These are phyloP conservation scores for Sarcophaga rosellei DNA, from an alignment of 2,888 invertebrate species.

Conservation along the genomic window DNA sequence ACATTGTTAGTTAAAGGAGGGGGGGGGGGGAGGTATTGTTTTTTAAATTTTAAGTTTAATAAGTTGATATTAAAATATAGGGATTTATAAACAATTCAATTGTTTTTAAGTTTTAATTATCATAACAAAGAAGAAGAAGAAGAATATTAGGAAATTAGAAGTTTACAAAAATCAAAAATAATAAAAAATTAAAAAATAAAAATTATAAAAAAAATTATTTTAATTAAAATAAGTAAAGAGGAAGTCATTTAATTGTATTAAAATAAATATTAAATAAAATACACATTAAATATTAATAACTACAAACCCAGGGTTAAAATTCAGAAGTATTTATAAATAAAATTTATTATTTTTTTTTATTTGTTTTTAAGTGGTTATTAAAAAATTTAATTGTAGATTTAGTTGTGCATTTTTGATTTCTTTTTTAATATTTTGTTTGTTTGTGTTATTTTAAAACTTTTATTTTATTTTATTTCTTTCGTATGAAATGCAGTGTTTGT, in stretches of 20 bases:
- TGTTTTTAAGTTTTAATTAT: slow-evolving; percentile 32
- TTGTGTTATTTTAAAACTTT: slow-evolving; percentile 10
- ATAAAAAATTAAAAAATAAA: slow-evolving; percentile 34
- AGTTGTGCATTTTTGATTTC: slow-evolving; percentile 50
- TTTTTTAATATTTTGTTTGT: slow-evolving; percentile 14
- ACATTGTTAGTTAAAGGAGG: background rate
- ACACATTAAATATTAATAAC: slow-evolving; percentile 54
- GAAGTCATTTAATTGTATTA: background rate
- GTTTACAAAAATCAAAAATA: slow-evolving; percentile 42
- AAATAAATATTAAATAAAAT: slow-evolving; percentile 61
- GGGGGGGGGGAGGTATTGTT: background rate
- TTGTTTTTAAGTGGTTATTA: slow-evolving; percentile 14
- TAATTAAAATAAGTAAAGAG: background rate
- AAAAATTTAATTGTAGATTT: background rate
- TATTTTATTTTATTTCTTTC: slow-evolving; percentile 44
- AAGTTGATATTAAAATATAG: slow-evolving; percentile 24
- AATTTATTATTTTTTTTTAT: slow-evolving; percentile 13
- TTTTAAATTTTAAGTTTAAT: background rate
- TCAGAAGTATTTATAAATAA: background rate
- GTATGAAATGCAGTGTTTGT: slow-evolving; percentile 60
- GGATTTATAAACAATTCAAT: slow-evolving; percentile 55
- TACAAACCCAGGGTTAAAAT: slow-evolving; percentile 61
- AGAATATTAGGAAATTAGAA: slow-evolving; percentile 19
- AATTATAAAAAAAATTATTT: slow-evolving; percentile 20
- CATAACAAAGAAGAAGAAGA: slow-evolving; percentile 12